These are phyloP conservation scores for Dipodomys stephensi DNA, from an alignment of 2,113 vertebrate species.

Conservation along the genomic window DNA sequence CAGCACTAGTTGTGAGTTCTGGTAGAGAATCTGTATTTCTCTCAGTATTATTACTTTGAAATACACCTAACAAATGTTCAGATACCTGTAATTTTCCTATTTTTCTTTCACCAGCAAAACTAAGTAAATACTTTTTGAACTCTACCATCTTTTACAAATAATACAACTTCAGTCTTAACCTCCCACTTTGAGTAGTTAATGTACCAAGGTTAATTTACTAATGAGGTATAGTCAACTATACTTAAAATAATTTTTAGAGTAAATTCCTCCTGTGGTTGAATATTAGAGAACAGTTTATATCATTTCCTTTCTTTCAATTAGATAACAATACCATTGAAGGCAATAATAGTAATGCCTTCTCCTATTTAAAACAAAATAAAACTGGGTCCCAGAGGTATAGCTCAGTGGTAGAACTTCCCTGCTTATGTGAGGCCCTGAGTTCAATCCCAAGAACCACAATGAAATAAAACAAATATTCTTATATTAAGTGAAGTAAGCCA, in stretches of 20 bases:
- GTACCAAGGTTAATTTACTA: conserved; percentile 34
- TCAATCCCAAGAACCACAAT: not conserved
- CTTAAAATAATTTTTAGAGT: conserved; percentile 44
- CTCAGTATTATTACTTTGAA: conserved; percentile 14
- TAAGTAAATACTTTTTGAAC: not conserved
- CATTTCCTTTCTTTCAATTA: conserved; percentile 34
- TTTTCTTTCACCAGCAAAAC: conserved; percentile 39
- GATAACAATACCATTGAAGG: not conserved
- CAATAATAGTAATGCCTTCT: not conserved
- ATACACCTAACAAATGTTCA: conserved; percentile 55
- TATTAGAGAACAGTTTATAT: conserved; percentile 10
- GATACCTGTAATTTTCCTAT: conserved; percentile 35
- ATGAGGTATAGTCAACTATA: not conserved
- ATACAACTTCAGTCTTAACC: conserved; percentile 22
- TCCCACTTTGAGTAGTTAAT: not conserved
- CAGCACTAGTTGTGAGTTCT: conserved; percentile 29
- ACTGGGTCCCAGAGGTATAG: not conserved
- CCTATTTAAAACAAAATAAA: no score
- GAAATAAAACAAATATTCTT: not conserved
- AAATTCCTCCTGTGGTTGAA: not conserved
- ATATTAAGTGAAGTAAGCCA: no score
- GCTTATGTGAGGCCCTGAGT: not conserved
- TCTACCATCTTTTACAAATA: conserved; percentile 32
- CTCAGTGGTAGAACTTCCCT: not conserved
- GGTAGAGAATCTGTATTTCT: conserved; percentile 34